These are phyloP conservation scores for Apogon talboti DNA, from an alignment of 2,797 vertebrate species.

Conservation along the genomic window DNA sequence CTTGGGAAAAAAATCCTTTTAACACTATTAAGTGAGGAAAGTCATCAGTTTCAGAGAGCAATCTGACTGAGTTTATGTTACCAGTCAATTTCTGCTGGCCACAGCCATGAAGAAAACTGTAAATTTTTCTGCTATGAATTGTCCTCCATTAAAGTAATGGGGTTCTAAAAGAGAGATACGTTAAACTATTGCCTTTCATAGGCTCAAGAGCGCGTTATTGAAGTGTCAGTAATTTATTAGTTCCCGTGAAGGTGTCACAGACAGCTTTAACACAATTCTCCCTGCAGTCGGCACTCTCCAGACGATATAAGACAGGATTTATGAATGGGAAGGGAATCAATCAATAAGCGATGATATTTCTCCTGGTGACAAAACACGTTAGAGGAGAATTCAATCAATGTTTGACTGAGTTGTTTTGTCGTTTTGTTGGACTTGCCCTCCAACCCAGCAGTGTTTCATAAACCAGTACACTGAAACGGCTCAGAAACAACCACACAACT, in stretches of 20 bases:
- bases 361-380: conserved; percentile 63
- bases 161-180: conserved; percentile 69
- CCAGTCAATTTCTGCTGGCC: conserved; percentile 57
- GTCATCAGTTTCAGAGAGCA: conserved; percentile 70
- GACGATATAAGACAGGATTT: conserved; percentile 69
- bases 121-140: conserved; percentile 70
- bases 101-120: conserved; percentile 66
- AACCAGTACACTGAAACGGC: conserved; percentile 45
- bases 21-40: conserved; percentile 71
- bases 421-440: conserved; percentile 65
- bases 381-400: conserved; percentile 65
- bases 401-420: conserved; percentile 63
- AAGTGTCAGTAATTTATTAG: conserved; percentile 76
- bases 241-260: conserved; percentile 63
- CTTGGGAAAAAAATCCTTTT: conserved; percentile 64
- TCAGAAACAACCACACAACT: conserved; percentile 49
- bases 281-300: conserved; percentile 45
- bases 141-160: conserved; percentile 81
- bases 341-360: conserved; percentile 69
- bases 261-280: conserved; percentile 58
- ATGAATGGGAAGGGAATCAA: conserved; percentile 63
- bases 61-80: conserved; percentile 69
- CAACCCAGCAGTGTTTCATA: conserved; percentile 74
- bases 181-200: conserved; percentile 76
- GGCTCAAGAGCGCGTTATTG: conserved; percentile 66